Percentiles rank a stretch among this genome's conserved stretches.
Conservation (phyloP, 2,113 vertebrate species). For the Azemiops feae region DNA sequence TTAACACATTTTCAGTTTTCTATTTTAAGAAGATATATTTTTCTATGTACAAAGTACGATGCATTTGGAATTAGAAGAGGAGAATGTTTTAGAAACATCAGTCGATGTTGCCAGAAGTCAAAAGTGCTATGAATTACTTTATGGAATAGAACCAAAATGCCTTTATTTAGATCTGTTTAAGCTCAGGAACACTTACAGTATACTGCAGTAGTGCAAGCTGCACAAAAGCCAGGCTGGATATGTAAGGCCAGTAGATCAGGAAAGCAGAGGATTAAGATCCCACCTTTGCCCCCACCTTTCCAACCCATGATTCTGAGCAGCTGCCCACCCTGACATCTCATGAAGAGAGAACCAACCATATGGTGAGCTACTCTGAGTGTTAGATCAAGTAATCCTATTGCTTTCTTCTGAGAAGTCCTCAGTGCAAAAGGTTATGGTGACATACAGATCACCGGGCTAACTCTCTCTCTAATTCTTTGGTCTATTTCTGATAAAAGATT, state of each 20-base stretch:
- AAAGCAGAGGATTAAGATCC: neutral
- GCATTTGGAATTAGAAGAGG: neutral
- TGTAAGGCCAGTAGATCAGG: neutral
- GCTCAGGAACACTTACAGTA: neutral
- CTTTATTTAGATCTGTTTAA: neutral
- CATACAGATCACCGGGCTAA: neutral
- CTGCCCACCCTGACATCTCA: neutral
- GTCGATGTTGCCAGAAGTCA: neutral
- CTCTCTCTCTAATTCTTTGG: neutral
- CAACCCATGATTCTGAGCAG: neutral
- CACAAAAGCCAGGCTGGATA: neutral
- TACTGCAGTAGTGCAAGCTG: neutral
- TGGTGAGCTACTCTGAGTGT: neutral
- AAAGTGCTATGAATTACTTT: neutral
- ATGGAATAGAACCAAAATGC: neutral
- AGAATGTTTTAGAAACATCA: neutral
- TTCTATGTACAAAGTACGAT: neutral
- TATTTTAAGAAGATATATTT: slow-evolving; percentile 1
- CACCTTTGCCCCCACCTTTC: neutral
- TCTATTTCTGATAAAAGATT: neutral
- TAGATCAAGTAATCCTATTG: neutral
- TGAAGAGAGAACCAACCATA: neutral
- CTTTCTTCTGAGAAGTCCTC: neutral
- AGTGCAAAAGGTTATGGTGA: neutral
- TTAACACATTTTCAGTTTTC: slow-evolving; percentile 14